phyloP scores from a whole-genome alignment of 1,140 invertebrate species.

The Augochlora pura region DNA sequence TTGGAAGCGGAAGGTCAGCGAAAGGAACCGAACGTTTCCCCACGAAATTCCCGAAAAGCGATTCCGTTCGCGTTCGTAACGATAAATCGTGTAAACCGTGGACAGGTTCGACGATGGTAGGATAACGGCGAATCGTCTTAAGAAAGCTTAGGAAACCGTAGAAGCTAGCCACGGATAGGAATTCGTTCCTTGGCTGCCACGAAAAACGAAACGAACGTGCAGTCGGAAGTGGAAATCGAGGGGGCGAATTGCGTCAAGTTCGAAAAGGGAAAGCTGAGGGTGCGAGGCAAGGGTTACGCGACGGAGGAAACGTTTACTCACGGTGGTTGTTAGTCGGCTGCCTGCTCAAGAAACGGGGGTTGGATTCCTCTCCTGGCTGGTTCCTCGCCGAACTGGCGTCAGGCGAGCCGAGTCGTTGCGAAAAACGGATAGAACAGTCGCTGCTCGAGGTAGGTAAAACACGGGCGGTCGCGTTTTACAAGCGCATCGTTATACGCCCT shows the following conservation, averaged over 20 bases:
- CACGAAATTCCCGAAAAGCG: not conserved
- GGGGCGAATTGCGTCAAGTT: too few relatives aligned
- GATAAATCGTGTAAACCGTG: not conserved
- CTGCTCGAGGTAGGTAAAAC: not conserved
- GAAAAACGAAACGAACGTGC: not conserved
- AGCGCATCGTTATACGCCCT: conserved; percentile 64
- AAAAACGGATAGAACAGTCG: not conserved
- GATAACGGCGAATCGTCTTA: conserved; percentile 4
- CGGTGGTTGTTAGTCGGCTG: conserved; percentile 24
- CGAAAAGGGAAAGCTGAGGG: too few relatives aligned
- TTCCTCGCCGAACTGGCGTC: conserved; percentile 20
- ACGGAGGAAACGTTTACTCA: conserved; percentile 17
- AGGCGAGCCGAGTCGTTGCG: conserved; percentile 14
- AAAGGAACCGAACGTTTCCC: not conserved
- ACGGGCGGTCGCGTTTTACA: conserved; percentile 53
- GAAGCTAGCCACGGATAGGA: not conserved
- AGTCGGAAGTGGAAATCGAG: too few relatives aligned
- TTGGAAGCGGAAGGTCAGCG: not conserved
- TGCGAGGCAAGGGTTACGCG: not conserved
- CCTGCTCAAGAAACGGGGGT: conserved; percentile 27
- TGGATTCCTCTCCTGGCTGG: conserved; percentile 1
- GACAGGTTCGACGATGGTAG: not conserved
- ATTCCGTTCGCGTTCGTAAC: not conserved
- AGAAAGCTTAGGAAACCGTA: conserved; percentile 13
- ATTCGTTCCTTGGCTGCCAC: not conserved